phyloP scores from a whole-genome alignment of 2,888 invertebrate genomes.

The Dicranocentrus wangi region DNA sequence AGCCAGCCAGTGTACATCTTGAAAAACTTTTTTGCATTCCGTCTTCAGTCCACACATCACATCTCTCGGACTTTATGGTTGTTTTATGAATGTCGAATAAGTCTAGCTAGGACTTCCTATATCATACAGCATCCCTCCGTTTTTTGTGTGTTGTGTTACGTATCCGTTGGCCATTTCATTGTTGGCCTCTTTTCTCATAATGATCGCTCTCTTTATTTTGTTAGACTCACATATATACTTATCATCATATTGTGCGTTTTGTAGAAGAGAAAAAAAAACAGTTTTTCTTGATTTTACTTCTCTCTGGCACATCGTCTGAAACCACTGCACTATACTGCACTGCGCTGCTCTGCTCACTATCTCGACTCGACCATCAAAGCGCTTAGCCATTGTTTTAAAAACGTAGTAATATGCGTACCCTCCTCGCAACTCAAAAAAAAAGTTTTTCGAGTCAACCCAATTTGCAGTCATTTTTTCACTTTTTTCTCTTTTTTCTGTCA shows the following conservation, averaged over 20 bases:
- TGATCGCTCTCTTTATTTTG: constrained; percentile 64
- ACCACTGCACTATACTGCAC: too few species aligned
- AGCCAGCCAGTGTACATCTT: too few species aligned
- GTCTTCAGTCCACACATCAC: too few species aligned
- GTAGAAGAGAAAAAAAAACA: background rate
- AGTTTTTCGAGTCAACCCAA: constrained; percentile 6
- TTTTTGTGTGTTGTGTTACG: constrained; percentile 3
- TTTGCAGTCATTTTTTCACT: constrained; percentile 36
- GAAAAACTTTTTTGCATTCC: too few species aligned
- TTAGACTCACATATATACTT: constrained; percentile 40
- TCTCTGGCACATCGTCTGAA: background rate
- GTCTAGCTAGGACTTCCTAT: too few species aligned
- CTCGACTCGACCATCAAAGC: too few species aligned
- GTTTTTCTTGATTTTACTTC: background rate
- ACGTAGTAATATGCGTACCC: too few species aligned
- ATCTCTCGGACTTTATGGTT: too few species aligned
- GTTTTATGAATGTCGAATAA: too few species aligned
- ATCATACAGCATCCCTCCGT: too few species aligned
- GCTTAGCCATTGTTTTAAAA: too few species aligned
- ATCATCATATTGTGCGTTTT: constrained; percentile 30
- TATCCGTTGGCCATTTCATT: constrained; percentile 37
- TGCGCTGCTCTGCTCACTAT: too few species aligned
- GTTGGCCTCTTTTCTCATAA: constrained; percentile 52
- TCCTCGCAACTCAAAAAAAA: background rate
- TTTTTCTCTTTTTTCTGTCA: constrained; percentile 44